Conservation (phyloP, 2,113 vertebrate genomes). For the Phoxinus phoxinus region DNA sequence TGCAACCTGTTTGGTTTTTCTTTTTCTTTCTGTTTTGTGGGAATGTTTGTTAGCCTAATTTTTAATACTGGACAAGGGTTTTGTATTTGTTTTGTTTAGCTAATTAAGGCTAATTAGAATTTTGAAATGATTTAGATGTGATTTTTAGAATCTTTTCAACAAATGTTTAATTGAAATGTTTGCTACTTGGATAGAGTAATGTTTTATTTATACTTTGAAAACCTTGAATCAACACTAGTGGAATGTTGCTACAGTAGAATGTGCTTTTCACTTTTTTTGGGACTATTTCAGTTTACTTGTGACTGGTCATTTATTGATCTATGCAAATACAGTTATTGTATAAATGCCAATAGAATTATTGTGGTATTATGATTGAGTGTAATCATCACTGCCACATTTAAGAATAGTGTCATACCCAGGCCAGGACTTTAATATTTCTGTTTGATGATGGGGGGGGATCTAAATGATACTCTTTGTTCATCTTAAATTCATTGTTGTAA, state of each 20-base stretch:
- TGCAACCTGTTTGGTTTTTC: not conserved
- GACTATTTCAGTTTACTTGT: not conserved
- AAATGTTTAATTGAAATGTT: not conserved
- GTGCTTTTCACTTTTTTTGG: not conserved
- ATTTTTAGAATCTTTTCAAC: not conserved
- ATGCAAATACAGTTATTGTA: constrained; percentile 24
- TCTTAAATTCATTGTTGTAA: not conserved
- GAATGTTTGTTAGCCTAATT: not conserved
- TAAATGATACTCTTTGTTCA: not conserved
- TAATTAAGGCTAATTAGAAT: not conserved
- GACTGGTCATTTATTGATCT: constrained; percentile 8
- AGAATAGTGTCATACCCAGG: constrained; percentile 8
- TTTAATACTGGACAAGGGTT: constrained; percentile 11
- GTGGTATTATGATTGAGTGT: not conserved
- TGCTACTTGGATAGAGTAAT: not conserved
- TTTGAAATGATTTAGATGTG: not conserved
- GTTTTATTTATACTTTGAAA: constrained; percentile 11
- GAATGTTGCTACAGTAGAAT: not conserved
- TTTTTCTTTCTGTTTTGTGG: not conserved
- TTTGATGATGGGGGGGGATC: not conserved
- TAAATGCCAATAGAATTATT: constrained; percentile 13
- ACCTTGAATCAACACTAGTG: not conserved
- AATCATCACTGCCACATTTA: constrained; percentile 5
- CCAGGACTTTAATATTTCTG: not conserved
- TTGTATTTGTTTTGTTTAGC: not conserved